Base-by-base conservation (phyloP, 1,140 invertebrate species). In the Pogonognathellus flavescens region DNA sequence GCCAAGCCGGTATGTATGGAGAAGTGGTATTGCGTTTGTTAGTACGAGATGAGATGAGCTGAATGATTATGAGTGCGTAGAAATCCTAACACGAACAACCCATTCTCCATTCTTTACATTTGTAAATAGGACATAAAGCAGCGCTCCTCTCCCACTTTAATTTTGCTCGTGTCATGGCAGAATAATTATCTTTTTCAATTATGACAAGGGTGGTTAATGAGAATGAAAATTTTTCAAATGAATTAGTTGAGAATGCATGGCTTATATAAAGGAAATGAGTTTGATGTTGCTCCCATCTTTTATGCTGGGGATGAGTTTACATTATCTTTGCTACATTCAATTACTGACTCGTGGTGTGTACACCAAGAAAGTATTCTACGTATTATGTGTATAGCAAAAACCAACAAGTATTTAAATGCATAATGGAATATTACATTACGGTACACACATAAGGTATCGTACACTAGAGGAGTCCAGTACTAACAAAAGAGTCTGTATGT, bases 141-240 rank as follows among this genome's bases (percentile, higher is more conserved):
- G 70, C 41, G 13, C 41, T 50, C 25, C 41, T 41, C 70, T 76
- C 70, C 70, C 70, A 41, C 70, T 76, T 76, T 76, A 76, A 76
- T 76, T 76, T 50, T 76, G 22, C 66, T 70, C 66, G 31, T 70
- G 70, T 76, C 70, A 76, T 76, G 70, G 49, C 25, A 76, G 70
- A 76, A 76, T 76, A 76, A 76, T 76, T 76, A 76, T 76, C 25
- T 76, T 76, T 76, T 76, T 76, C 70, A 76, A 76, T 76, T 76
- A 76, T 76, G 41, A 76, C 70, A 76, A 76, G 70, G 70, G 70
- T 76, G 70, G 70, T 76, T 76, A 76, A 76, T 76, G 70, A 76
- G 41, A 76, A 76, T 76, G 70, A 76, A 49, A 76, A 76, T 76
- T 76, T 76, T 76, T 50, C 16, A 76, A 10, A 76, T 76, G 70